Base-by-base conservation (phyloP, 1,140 invertebrate genomes). In the Cotesia glomerata region DNA sequence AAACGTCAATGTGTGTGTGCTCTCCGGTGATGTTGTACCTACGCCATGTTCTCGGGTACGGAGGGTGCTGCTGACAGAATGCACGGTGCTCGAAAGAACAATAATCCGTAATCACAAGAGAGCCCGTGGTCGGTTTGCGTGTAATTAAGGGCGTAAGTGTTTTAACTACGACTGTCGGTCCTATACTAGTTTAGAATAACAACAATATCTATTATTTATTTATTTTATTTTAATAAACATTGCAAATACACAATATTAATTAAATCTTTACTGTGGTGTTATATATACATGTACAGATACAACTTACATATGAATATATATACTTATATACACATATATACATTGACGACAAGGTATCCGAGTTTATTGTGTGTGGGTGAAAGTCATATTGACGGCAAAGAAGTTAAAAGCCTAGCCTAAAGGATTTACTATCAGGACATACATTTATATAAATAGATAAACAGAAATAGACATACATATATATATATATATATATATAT, bases 11-110 rank as follows among this genome's bases (percentile, higher is more conserved):
- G 59, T 39, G 13, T 26, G 3, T 35, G 32, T 39, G 59, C 34
- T 45, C 34, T 45, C 36, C 34, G 65, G 14, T 32, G 49, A 67
- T 67, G 65, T 52, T 65, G 69, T 64, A 71, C 61, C 49, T 71
- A 72, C 70, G 70, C 70, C 70, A 72, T 72, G 70, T 72, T 72
- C 70, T 64, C 64, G 62, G 70, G 52, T 66, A 72, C 70, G 62
- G 63, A 72, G 71, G 52, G 62, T 64, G 62, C 62, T 62, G 65
- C 69, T 74, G 73, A 74, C 73, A 74, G 73, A 74, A 74, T 74
- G 73, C 68, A 69, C 73, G 73, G 73, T 71, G 63, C 73, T 67
- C 54, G n/a, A 16, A 68, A 36, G 67, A 71, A 71, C 67, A 74
- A 74, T 63, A 62, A 65, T 69, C 45, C 67, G 51, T 65, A 64